Evolutionary conservation across 1,140 invertebrate species (phyloP).

Genomic region (Neodiprion lecontei): DNA sequence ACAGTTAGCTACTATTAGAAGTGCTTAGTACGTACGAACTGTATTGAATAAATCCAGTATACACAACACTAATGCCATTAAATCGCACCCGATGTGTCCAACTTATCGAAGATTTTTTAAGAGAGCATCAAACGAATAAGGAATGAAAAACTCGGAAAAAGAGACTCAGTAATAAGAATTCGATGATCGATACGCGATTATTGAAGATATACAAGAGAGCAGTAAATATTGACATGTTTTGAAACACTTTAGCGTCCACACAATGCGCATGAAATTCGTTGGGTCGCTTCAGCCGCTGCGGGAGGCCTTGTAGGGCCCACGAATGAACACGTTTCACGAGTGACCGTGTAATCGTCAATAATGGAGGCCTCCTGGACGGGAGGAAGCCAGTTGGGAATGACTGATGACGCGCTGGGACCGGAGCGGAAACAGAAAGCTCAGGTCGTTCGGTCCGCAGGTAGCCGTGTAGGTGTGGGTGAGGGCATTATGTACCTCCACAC

Average conservation of each 20-base stretch:
- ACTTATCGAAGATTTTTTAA: neutral
- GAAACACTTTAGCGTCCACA: conserved; percentile 2
- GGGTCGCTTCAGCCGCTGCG: neutral
- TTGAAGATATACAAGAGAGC: neutral
- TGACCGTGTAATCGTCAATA: conserved; percentile 61
- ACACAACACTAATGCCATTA: neutral
- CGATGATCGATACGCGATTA: neutral
- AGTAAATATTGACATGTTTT: conserved; percentile 6
- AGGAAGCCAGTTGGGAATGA: conserved; percentile 50
- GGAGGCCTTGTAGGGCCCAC: conserved; percentile 2
- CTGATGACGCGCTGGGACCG: conserved; percentile 46
- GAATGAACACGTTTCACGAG: conserved; percentile 48
- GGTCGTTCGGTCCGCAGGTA: neutral
- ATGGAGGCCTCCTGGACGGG: conserved; percentile 47
- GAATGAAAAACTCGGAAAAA: neutral
- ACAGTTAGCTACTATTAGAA: neutral
- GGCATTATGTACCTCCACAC: neutral
- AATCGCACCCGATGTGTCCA: no score
- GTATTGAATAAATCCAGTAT: neutral
- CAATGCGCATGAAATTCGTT: conserved; percentile 21
- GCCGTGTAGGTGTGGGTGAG: neutral
- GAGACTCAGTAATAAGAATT: neutral
- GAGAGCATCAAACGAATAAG: neutral
- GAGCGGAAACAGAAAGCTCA: conserved; percentile 2
- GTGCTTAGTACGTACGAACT: neutral